Percentiles rank a stretch among this genome's conserved stretches.
phyloP scores from a whole-genome alignment of 2,888 invertebrate species.

The Shargacucullia verbasci region DNA sequence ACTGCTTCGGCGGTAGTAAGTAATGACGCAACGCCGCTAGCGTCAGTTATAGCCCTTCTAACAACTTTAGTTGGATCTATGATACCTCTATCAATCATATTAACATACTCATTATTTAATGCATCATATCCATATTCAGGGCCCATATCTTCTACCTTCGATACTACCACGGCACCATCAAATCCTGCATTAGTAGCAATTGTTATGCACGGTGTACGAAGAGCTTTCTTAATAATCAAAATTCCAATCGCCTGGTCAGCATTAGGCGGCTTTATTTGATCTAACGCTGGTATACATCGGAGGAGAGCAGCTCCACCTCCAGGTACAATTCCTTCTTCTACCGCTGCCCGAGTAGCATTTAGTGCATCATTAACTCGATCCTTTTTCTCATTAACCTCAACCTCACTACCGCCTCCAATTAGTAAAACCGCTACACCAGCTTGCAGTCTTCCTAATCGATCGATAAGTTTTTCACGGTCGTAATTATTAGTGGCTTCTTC shows the following conservation, averaged over 20 bases:
- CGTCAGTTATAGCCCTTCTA: slow-evolving; percentile 78
- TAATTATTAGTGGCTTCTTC: slow-evolving; percentile 94
- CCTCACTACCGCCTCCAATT: slow-evolving; percentile 95
- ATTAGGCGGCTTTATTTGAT: slow-evolving; percentile 90
- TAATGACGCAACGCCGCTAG: slow-evolving; percentile 83
- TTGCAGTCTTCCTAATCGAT: slow-evolving; percentile 95
- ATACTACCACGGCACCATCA: slow-evolving; percentile 96
- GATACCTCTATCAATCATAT: slow-evolving; percentile 97
- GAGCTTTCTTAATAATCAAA: slow-evolving; percentile 94
- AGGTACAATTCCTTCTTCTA: slow-evolving; percentile 98
- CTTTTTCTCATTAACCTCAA: slow-evolving; percentile 98
- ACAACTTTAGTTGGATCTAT: slow-evolving; percentile 97
- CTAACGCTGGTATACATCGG: slow-evolving; percentile 92
- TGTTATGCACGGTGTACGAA: slow-evolving; percentile 95
- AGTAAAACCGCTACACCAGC: slow-evolving; percentile 93
- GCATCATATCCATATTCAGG: slow-evolving; percentile 96
- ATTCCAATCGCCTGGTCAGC: slow-evolving; percentile 94
- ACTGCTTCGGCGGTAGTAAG: slow-evolving; percentile 97
- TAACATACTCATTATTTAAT: slow-evolving; percentile 94
- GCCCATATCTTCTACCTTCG: slow-evolving; percentile 94
- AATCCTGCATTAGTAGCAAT: slow-evolving; percentile 97
- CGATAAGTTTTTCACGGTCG: slow-evolving; percentile 96
- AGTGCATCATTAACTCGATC: slow-evolving; percentile 98
- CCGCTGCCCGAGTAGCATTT: slow-evolving; percentile 97
- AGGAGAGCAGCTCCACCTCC: slow-evolving; percentile 97